Conservation (phyloP, 1,140 invertebrate genomes). For the Druon quercuslanigerum region DNA sequence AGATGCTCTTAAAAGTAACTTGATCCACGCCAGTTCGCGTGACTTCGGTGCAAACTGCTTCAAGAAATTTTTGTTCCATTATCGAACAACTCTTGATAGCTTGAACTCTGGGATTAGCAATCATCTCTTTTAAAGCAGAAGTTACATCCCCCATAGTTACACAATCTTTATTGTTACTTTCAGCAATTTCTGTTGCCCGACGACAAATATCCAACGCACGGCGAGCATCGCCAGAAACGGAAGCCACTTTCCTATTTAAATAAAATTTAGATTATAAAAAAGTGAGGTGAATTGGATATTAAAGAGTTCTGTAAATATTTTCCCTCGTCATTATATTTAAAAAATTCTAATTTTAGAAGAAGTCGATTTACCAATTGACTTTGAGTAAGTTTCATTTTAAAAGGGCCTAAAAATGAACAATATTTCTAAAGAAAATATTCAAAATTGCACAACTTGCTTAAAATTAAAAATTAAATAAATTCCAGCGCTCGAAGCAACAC, state of each 20-base stretch:
- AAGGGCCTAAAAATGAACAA: too few relatives aligned
- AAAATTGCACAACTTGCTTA: too few relatives aligned
- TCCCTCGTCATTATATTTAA: too few relatives aligned
- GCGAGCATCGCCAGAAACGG: conserved; percentile 96
- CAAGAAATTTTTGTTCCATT: conserved; percentile 88
- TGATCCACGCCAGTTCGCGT: conserved; percentile 88
- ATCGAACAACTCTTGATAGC: conserved; percentile 87
- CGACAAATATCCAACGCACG: conserved; percentile 96
- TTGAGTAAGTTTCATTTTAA: too few relatives aligned
- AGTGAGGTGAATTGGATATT: too few relatives aligned
- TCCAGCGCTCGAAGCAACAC: too few relatives aligned
- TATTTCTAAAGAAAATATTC: too few relatives aligned
- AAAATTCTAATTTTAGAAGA: too few relatives aligned
- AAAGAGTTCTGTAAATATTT: too few relatives aligned
- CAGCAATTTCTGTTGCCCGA: conserved; percentile 91
- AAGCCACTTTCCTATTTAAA: conserved; percentile 87
- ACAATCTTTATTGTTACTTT: conserved; percentile 70
- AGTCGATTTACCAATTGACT: too few relatives aligned
- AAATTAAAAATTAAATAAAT: too few relatives aligned
- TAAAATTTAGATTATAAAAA: background rate
- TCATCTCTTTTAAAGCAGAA: conserved; percentile 90
- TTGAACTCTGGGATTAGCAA: conserved; percentile 89
- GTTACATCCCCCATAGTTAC: conserved; percentile 88
- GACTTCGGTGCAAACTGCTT: conserved; percentile 87
- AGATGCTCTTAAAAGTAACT: conserved; percentile 83